A percentile compares a stretch with the other conserved stretches of the same genome.
phyloP scores from a whole-genome alignment of 2,113 vertebrate genomes.

The Gymnorhina tibicen region DNA sequence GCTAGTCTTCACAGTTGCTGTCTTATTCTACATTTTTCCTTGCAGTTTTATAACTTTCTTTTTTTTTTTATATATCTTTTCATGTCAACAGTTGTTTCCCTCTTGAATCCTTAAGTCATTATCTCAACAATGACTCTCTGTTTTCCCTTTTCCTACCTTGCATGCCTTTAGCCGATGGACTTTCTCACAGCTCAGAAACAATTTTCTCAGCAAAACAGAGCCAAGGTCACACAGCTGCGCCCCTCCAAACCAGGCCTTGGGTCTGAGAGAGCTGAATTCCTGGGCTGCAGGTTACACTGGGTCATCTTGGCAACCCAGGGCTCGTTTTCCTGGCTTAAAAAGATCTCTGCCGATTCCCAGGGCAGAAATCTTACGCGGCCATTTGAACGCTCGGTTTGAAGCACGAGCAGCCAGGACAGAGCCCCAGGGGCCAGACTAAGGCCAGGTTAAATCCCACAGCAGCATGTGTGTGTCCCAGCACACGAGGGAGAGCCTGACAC shows the following conservation, averaged over 20 bases:
- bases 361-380: not conserved
- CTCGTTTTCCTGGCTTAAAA: not conserved
- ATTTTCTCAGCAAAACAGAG: constrained; percentile 31
- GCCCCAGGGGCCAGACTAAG: not conserved
- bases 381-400: not conserved
- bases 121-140: not conserved
- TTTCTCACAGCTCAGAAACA: constrained; percentile 41
- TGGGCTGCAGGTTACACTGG: not conserved
- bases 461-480: not conserved
- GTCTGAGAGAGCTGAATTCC: not conserved
- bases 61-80: not conserved
- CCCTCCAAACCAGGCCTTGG: not conserved
- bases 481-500: accelerated
- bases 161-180: not conserved
- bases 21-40: not conserved
- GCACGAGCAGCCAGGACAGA: not conserved
- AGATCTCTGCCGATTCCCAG: not conserved
- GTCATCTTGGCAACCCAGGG: constrained; percentile 32
- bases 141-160: not conserved
- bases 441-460: not conserved
- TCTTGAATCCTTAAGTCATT: not conserved
- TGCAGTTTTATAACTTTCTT: not conserved
- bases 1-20: not conserved
- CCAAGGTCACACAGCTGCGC: constrained; percentile 52
- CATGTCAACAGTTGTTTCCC: not conserved